Percentiles rank a stretch among this genome's conserved stretches.
Evolutionary conservation across 2,113 vertebrate species (phyloP).

Genomic region (Cynopterus brachyotis): DNA sequence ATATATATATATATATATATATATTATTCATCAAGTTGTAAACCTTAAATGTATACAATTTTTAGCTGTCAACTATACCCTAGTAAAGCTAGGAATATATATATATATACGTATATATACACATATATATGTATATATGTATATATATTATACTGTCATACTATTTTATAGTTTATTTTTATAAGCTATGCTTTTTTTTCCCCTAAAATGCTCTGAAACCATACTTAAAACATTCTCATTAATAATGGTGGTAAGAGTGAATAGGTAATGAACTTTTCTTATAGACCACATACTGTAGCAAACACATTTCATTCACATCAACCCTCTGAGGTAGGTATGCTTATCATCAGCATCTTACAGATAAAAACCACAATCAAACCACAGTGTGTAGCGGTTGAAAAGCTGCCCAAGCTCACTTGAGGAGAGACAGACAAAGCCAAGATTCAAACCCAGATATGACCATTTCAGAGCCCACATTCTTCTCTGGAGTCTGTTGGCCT

Average conservation of each 20-base stretch:
- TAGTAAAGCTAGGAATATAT: not conserved
- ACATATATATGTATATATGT: not conserved
- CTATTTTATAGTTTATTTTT: not conserved
- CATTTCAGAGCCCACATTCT: not conserved
- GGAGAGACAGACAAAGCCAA: not conserved
- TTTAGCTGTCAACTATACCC: not conserved
- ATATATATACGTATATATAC: not conserved
- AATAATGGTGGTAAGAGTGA: not conserved
- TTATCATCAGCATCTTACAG: too few relatives aligned
- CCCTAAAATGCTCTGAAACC: not conserved
- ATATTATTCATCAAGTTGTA: not conserved
- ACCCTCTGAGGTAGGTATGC: not conserved
- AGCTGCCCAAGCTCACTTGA: not conserved
- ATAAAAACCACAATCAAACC: not conserved
- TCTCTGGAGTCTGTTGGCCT: not conserved
- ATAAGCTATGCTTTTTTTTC: not conserved
- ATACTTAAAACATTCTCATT: not conserved
- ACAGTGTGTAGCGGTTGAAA: rapidly evolving
- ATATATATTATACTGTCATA: not conserved
- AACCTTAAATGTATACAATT: not conserved
- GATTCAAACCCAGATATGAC: not conserved
- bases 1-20: too few relatives aligned
- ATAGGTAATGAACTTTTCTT: not conserved
- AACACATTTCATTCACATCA: too few relatives aligned
- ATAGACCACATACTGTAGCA: rapidly evolving